Base-by-base conservation (phyloP, 2,113 vertebrate species). In the Anolis sagrei region DNA sequence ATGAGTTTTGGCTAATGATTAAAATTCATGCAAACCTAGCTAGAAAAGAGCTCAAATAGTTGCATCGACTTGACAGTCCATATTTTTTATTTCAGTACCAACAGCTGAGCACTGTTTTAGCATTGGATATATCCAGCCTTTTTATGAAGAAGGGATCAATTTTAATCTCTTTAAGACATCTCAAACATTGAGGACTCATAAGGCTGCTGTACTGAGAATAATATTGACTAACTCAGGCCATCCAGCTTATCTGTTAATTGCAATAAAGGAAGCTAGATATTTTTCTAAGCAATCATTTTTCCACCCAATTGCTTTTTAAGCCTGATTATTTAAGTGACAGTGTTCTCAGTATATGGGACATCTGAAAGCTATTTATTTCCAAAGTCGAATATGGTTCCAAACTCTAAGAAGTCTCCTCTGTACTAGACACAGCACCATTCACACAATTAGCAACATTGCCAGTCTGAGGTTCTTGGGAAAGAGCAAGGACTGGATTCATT, bases 121-220 rank as follows among this genome's bases (percentile, higher is more conserved):
- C 77, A 64, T 1, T 79, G 34, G 21, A 25, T 36, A 29, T 58
- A 44, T 62, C 62, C 58, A 62, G 8, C 11, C 5, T 39, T 81
- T 49, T 54, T n/a, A 25, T 58, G 51, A 27, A 82, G 48, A 32
- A 51, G 36, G 34, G 7, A 6, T 32, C 64, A 49, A 0, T 21
- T 64, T 39, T 77, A 85, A 75, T 32, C 5, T 74, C 82, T 73
- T n/a, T n/a, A 77, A 87, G 29, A 5, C 4, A 85, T 18, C 2
- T 11, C 48, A 72, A 82, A 91, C 81, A 4, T 25, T 49, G 66
- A 23, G 3, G 61, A 89, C 82, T 21, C 32, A 73, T 77, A 23
- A 82, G 29, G 13, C 86, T 87, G 39, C 32, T 78, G 83, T 89
- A 34, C 75, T 83, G 27, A 39, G 8, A 2, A 11, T 2, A 87